These are phyloP conservation scores for Chinchilla lanigera DNA, from an alignment of 2,113 vertebrate genomes.

Conservation along the genomic window DNA sequence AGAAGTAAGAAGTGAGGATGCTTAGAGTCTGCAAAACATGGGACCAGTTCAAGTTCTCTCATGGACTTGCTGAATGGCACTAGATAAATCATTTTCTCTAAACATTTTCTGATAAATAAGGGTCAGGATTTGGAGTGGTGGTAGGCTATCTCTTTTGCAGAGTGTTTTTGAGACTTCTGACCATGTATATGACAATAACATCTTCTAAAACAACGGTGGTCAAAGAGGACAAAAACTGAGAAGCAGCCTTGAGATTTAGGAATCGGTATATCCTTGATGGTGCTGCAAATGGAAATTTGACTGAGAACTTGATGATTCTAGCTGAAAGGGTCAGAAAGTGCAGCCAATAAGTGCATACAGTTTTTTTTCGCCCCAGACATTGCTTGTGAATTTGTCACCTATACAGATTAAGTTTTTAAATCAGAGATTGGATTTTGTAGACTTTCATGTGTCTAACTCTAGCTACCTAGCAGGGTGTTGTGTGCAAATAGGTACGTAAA, in stretches of 20 bases:
- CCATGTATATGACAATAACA: background rate
- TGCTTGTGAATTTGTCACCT: background rate
- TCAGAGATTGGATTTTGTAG: background rate
- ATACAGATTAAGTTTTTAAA: constrained; percentile 30
- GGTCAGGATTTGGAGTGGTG: background rate
- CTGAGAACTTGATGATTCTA: background rate
- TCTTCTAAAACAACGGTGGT: background rate
- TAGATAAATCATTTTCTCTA: background rate
- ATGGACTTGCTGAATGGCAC: background rate
- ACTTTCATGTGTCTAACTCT: background rate
- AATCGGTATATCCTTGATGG: background rate
- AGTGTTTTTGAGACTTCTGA: background rate
- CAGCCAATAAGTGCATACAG: background rate
- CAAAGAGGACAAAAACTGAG: background rate
- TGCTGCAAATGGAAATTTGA: background rate
- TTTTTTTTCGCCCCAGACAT: background rate
- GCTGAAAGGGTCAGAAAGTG: background rate
- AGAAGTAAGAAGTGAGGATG: background rate
- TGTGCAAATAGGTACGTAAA: background rate
- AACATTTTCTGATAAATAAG: background rate
- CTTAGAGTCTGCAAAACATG: background rate
- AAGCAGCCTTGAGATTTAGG: background rate
- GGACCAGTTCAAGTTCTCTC: background rate
- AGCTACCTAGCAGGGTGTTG: background rate
- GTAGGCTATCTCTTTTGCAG: background rate